Base-by-base conservation (phyloP, 2,888 invertebrate species). In the Caenorhabditis becei region DNA sequence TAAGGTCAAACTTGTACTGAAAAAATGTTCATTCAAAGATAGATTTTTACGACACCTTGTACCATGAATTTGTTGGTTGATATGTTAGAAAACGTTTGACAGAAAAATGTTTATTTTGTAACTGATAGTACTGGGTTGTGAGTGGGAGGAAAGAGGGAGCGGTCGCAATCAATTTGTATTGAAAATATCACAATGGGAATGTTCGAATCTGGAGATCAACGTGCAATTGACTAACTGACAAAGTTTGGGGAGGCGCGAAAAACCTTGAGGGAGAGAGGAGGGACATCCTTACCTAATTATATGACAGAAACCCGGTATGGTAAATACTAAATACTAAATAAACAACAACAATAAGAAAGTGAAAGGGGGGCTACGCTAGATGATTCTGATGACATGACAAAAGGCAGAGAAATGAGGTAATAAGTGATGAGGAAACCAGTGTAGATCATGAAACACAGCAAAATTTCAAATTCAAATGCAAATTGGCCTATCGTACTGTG, bases 101-200 rank as follows among this genome's bases (percentile, higher is more conserved):
- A 10, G 4, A 41, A 14, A 7, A 41, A 41, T 41, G 41, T 41
- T 2, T 2, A 14, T 14, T 41, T 41, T n/a, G n/a, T n/a, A n/a
- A n/a, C n/a, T n/a, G n/a, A n/a, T n/a, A n/a, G n/a, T n/a, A n/a
- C n/a, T n/a, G n/a, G n/a, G 41, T 14, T 41, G 10, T 7, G 41
- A 14, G 7, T 14, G 41, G 8, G 14, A 14, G 41, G 41, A 41
- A 14, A 14, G 2, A 14, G 2, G 41, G 32, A 67, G 47, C 58
- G 58, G 54, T 24, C 54, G 56, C n/a, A n/a, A n/a, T n/a, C n/a
- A 14, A 2, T 41, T 14, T 41, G 8, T 41, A 14, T 14, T 11
- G 41, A 14, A 41, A 41, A 24, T 59, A 59, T 59, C 59, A 59
- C 59, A 59, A 24, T 59, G 59, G 59, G 59, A 59, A 59, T 59